Conservation (phyloP, 2,113 vertebrate genomes). For the Oncorhynchus mykiss region DNA sequence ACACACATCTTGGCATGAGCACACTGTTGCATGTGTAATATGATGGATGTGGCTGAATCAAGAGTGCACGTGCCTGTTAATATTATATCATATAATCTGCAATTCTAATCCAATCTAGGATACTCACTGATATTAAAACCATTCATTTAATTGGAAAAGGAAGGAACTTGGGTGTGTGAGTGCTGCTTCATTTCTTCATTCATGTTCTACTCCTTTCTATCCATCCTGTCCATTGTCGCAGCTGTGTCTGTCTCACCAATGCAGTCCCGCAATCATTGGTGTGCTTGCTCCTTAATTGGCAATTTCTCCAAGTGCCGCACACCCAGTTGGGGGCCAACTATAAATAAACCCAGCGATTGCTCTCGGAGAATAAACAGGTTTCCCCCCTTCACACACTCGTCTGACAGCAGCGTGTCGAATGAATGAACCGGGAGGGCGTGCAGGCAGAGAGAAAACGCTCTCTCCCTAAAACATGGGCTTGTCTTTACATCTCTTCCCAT, state of each 20-base stretch:
- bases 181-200: neutral
- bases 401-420: constrained; percentile 13
- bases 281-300: constrained; percentile 17
- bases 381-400: neutral
- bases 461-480: neutral
- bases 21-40: neutral
- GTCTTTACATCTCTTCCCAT: neutral
- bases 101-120: too few species aligned
- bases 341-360: constrained; percentile 30
- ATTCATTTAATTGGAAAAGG: neutral
- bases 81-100: neutral
- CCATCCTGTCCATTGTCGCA: neutral
- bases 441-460: constrained; percentile 1
- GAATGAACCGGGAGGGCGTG: constrained; percentile 17
- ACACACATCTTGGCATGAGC: neutral
- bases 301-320: constrained; percentile 18
- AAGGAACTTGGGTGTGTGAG: neutral
- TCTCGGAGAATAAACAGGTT: constrained; percentile 13
- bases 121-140: neutral
- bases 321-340: constrained; percentile 11
- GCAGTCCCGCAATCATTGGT: neutral
- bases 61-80: neutral
- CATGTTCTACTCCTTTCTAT: neutral
- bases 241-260: constrained; percentile 10
- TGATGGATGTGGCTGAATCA: too few species aligned